These are phyloP conservation scores for Cheilosia vernalis DNA, from an alignment of 2,888 invertebrate species.

Conservation along the genomic window DNA sequence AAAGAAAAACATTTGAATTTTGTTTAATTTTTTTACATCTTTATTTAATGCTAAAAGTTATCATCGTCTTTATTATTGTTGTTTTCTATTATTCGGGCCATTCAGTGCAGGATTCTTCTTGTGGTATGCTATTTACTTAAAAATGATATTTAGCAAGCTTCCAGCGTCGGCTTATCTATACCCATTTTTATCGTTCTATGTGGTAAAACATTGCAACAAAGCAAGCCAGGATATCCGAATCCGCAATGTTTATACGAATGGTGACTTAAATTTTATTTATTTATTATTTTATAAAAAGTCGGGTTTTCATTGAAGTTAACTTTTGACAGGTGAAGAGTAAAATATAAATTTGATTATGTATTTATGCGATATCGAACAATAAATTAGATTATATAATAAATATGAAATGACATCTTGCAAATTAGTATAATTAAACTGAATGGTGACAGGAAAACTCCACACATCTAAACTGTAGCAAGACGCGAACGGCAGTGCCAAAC, in stretches of 20 bases:
- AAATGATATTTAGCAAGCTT: slow-evolving; percentile 43
- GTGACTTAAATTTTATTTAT: slow-evolving; percentile 37
- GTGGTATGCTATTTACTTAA: slow-evolving; percentile 37
- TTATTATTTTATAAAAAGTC: not conserved
- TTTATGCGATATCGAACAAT: not conserved
- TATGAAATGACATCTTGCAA: not conserved
- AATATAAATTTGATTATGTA: not conserved
- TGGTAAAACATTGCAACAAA: slow-evolving; percentile 26
- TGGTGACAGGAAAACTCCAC: too few species aligned
- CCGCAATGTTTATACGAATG: slow-evolving; percentile 31
- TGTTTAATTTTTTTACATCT: slow-evolving; percentile 52
- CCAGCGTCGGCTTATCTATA: slow-evolving; percentile 21
- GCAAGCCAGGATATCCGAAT: slow-evolving; percentile 44
- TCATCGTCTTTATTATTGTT: slow-evolving; percentile 30
- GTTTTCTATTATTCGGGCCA: slow-evolving; percentile 47
- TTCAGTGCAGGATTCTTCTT: slow-evolving; percentile 54
- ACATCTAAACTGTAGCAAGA: too few species aligned
- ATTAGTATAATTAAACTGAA: too few species aligned
- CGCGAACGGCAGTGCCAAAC: too few species aligned
- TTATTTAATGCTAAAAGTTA: slow-evolving; percentile 63
- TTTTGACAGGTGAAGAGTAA: not conserved
- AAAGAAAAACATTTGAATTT: slow-evolving; percentile 11
- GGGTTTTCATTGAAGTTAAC: not conserved
- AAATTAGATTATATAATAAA: not conserved
- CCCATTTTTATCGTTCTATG: slow-evolving; percentile 9